Base-by-base conservation (phyloP, 2,797 vertebrate genomes). In the Characodon lateralis region DNA sequence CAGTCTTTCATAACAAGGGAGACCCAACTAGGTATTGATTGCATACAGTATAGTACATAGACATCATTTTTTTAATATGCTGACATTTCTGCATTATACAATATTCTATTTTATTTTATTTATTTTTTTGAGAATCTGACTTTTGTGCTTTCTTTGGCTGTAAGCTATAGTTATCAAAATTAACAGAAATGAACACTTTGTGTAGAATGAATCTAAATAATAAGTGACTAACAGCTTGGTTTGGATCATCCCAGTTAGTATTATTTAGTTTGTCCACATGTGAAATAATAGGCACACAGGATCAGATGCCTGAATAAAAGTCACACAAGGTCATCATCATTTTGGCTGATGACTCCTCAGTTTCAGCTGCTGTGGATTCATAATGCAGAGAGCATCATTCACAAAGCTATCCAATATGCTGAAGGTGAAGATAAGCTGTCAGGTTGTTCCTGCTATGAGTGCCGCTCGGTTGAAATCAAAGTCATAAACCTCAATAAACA, bases 341-440 rank as follows among this genome's bases (percentile, higher is more conserved):
- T 79, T 83, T 79, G 76, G 72, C 55, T 8, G 72, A 77, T 85
- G 72, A 61, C 63, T 86, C 82, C 84, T 65, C 59, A 84, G 81
- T 85, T 86, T 84, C 80, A 61, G 65, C 46, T 87, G 82, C 78
- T 78, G 78, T 71, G 61, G 83, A 91, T 87, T 83, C 77, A 81
- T 88, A 87, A 88, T 74, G 69, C 77, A 58, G 81, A 74, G 79
- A 87, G 84, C 82, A 79, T 92, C 81, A 84, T 93, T 90, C 83
- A 87, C 58, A 58, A 50, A 71, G 74, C 78, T 81, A 87, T 88
- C 80, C 84, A 89, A 91, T 91, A 92, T 87, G 81, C 71, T 72
- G 66, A 77, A 85, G 82, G 78, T 73, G 69, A 77, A 90, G 92
- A 93, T 94, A 91, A 94, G 87, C 82, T 86, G 86, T 87, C 88